A percentile compares a stretch with the other conserved stretches of the same genome.
phyloP scores from a whole-genome alignment of 2,888 invertebrate species.

The Gymnoscelis rufifasciata region DNA sequence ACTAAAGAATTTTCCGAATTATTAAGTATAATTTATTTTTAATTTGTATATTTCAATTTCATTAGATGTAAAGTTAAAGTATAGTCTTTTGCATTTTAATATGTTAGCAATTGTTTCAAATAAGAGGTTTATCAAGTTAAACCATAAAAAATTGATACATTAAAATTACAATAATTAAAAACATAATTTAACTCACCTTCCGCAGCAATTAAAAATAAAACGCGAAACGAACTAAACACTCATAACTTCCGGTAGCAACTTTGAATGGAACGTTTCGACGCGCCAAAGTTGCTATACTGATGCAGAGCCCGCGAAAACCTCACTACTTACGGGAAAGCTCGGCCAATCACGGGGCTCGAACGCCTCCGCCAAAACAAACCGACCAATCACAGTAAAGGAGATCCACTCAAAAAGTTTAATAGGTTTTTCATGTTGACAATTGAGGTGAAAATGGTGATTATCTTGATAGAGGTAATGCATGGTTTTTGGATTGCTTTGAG shows the following conservation, averaged over 20 bases:
- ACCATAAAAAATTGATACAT: not conserved
- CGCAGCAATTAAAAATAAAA: slow-evolving; percentile 23
- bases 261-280: slow-evolving; percentile 35
- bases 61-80: too few relatives aligned
- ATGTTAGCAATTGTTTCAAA: too few relatives aligned
- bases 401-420: slow-evolving; percentile 71
- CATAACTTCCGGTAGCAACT: slow-evolving; percentile 53
- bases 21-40: too few relatives aligned
- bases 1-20: too few relatives aligned
- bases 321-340: slow-evolving; percentile 55
- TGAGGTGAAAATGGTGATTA: slow-evolving; percentile 42
- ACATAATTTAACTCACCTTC: slow-evolving; percentile 38
- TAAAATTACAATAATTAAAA: not conserved
- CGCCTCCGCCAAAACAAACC: slow-evolving; percentile 52
- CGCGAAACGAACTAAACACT: slow-evolving; percentile 38
- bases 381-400: slow-evolving; percentile 59
- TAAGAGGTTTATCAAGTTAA: not conserved
- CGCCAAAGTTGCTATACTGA: slow-evolving; percentile 64
- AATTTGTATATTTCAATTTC: too few relatives aligned
- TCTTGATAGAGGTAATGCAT: slow-evolving; percentile 14
- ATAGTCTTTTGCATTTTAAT: too few relatives aligned
- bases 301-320: slow-evolving; percentile 69
- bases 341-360: slow-evolving; percentile 54
- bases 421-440: slow-evolving; percentile 66
- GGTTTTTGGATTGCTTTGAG: slow-evolving; percentile 1